Evolutionary conservation across 2,888 invertebrate species (phyloP), one percentile per base, ranked within the genome.

Genomic region (Microctonus hyperodae): DNA sequence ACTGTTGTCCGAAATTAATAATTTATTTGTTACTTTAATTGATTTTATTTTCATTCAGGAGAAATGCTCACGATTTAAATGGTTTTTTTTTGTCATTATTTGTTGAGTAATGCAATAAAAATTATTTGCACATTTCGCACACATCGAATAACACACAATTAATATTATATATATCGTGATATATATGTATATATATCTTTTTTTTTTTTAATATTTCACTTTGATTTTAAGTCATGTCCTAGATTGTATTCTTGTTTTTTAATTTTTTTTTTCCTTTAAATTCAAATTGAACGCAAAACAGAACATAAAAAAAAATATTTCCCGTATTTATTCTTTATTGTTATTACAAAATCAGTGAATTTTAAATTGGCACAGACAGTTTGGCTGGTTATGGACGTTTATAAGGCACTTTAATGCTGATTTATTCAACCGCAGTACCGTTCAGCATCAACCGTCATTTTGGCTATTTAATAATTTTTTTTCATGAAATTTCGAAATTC

Each of bases 341-440:
- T 7, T 7, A 5, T 28, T 5, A 28, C 7, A 16, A 44, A 74
- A 72, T 76, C 73, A 78, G 74, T 76, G 75, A 77, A 78, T 75
- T 78, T 78, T 72, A 9, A 69, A 72, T 79, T 82, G 81, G 81
- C 81, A 81, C 81, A 81, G 79, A 79, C 79, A 81, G 78, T 63
- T 35, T 79, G 76, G 79, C 79, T 82, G 81, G 79, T 70, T 77
- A 16, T 28, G 9, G 6, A 7, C 7, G 37, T 20, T 44, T 9
- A 59, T 81, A 83, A 83, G 83, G 83, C 83, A 83, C 81, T 79
- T 80, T 77, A 77, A 79, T 44, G 79, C 75, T 75, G 78, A 77
- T 79, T 75, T 74, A 75, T 79, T 75, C 72, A 64, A 78, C 75
- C 76, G 73, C 76, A 78, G 80, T 77, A 79, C 75, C 77, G 70